These are phyloP conservation scores for Idaea straminata DNA, from an alignment of 2,888 invertebrate species.

Conservation along the genomic window DNA sequence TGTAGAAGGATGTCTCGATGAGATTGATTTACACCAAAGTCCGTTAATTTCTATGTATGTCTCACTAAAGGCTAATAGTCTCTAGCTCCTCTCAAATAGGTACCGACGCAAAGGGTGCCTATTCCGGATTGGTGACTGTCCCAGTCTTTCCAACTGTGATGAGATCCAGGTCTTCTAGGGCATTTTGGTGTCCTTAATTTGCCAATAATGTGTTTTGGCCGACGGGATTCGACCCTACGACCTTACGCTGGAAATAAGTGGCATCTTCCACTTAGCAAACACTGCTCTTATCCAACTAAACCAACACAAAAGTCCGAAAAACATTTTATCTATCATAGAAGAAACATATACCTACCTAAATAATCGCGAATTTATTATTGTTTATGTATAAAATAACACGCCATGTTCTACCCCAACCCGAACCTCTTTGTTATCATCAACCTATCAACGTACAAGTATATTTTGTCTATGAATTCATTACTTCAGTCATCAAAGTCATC, in stretches of 20 bases:
- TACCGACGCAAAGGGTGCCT: no score
- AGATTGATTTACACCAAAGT: no score
- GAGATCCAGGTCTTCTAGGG: no score
- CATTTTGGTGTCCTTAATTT: no score
- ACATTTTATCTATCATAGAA: not conserved
- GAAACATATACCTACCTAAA: not conserved
- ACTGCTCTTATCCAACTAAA: not conserved
- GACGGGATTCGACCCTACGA: not conserved
- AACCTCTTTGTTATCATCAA: constrained; percentile 1
- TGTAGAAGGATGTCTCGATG: no score
- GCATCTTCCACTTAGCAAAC: not conserved
- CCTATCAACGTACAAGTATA: not conserved
- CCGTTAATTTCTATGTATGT: no score
- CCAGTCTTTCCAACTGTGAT: no score
- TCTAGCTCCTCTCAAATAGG: no score
- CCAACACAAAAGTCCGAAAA: not conserved
- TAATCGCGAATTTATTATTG: constrained; percentile 1
- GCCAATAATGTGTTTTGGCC: no score
- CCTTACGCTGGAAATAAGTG: not conserved
- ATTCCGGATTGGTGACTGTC: no score
- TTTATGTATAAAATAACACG: not conserved
- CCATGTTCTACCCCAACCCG: not conserved
- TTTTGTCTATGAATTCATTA: not conserved
- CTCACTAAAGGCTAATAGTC: no score
- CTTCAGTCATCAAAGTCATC: not conserved